Evolutionary conservation across 2,797 vertebrate genomes (phyloP).

Genomic region (Malurus leucopterus): DNA sequence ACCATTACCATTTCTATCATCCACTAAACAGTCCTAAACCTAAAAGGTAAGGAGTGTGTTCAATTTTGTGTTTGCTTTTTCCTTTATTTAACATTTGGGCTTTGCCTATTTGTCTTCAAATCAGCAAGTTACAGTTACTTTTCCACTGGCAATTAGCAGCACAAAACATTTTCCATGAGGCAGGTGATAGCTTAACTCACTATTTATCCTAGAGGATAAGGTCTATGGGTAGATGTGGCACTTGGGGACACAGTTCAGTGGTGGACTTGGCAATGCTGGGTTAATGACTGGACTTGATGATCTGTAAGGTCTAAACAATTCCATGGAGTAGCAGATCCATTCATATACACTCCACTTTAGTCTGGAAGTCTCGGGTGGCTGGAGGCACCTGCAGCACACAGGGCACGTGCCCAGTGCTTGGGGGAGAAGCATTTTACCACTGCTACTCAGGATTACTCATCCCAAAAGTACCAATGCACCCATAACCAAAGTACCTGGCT

Average conservation of each 20-base stretch:
- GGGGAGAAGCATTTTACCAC: not conserved
- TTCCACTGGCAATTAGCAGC: not conserved
- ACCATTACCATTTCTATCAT: not conserved
- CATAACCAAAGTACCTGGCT: not conserved
- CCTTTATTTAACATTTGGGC: not conserved
- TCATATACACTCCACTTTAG: not conserved
- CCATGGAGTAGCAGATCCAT: not conserved
- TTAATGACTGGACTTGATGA: not conserved
- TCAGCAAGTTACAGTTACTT: not conserved
- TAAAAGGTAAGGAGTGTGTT: not conserved
- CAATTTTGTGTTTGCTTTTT: not conserved
- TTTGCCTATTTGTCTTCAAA: slow-evolving; percentile 1
- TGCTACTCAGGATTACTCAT: not conserved
- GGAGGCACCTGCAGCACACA: accelerated
- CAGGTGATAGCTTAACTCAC: not conserved
- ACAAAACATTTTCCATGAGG: not conserved
- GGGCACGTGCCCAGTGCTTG: not conserved
- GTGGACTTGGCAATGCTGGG: not conserved
- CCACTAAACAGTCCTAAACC: not conserved
- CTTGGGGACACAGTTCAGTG: not conserved
- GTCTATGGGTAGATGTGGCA: not conserved
- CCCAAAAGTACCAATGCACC: not conserved
- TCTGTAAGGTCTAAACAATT: not conserved
- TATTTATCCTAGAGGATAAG: not conserved
- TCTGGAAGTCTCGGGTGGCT: not conserved